Evolutionary conservation across 1,140 invertebrate genomes (phyloP).

Genomic region (Pseudomyrmex cubaensis): DNA sequence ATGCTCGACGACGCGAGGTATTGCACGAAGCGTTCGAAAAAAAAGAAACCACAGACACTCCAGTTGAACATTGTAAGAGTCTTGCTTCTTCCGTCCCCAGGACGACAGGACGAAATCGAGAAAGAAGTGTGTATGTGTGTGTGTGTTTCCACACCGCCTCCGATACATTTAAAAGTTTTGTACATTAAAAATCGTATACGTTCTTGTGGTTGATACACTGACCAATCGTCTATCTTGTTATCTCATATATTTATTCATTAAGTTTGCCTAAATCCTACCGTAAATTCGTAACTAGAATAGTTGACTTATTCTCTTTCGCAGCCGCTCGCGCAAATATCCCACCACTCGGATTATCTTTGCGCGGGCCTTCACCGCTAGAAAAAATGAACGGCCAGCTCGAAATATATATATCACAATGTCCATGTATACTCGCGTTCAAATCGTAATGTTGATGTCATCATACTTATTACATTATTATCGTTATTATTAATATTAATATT

Average conservation of each 20-base stretch:
- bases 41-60: constrained; percentile 48
- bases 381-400: constrained; percentile 65
- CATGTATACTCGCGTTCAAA: constrained; percentile 78
- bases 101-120: constrained; percentile 64
- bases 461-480: constrained; percentile 65
- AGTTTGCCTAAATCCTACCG: constrained; percentile 75
- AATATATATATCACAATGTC: constrained; percentile 81
- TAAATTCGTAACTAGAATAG: constrained; percentile 85
- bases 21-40: constrained; percentile 56
- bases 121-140: neutral
- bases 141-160: constrained; percentile 39
- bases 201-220: constrained; percentile 83
- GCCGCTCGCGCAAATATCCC: constrained; percentile 39
- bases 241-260: constrained; percentile 71
- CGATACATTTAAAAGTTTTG: constrained; percentile 74
- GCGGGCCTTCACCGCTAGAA: constrained; percentile 65
- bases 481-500: constrained; percentile 66
- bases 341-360: constrained; percentile 72
- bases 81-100: constrained; percentile 32
- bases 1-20: constrained; percentile 37
- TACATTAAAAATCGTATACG: constrained; percentile 86
- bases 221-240: constrained; percentile 80
- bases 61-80: constrained; percentile 40
- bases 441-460: constrained; percentile 57
- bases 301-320: constrained; percentile 65